Percentiles rank a stretch among this genome's conserved stretches.
phyloP scores from a whole-genome alignment of 2,113 vertebrate genomes.

The Corydoras sp. region DNA sequence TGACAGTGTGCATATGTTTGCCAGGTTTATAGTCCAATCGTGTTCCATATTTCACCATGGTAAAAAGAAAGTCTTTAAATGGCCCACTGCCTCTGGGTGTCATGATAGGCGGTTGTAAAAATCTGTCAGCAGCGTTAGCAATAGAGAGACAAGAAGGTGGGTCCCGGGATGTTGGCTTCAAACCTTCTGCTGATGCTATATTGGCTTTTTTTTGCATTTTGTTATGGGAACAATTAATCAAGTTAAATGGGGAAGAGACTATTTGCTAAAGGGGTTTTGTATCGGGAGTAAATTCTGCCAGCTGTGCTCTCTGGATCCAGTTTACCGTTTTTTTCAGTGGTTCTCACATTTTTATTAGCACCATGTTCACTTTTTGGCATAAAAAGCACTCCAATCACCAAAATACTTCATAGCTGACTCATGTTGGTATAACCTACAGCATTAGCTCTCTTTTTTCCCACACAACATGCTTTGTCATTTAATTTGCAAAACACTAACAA shows the following conservation, averaged over 20 bases:
- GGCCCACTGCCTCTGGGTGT: constrained; percentile 62
- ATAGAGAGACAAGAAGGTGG: constrained; percentile 55
- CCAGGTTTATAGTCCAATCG: constrained; percentile 77
- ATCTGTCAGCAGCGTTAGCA: constrained; percentile 50
- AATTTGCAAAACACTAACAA: no score
- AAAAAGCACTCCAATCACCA: no score
- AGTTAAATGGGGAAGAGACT: constrained; percentile 22
- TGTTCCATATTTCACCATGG: constrained; percentile 75
- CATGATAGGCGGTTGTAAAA: constrained; percentile 62
- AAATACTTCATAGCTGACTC: no score
- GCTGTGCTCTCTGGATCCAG: constrained; percentile 20
- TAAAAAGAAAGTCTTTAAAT: constrained; percentile 70
- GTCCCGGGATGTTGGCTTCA: constrained; percentile 17
- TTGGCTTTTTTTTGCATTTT: constrained; percentile 43
- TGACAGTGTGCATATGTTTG: constrained; percentile 86
- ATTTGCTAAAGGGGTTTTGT: constrained; percentile 27
- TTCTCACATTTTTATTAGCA: no score
- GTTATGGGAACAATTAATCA: constrained; percentile 15
- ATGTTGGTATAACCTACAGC: no score
- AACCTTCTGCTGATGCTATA: constrained; percentile 37
- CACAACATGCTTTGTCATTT: no score
- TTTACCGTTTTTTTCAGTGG: neutral
- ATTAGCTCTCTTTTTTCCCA: no score
- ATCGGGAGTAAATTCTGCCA: constrained; percentile 32
- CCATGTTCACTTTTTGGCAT: no score